phyloP scores from a whole-genome alignment of 1,140 invertebrate genomes.

The Harpegnathos saltator region DNA sequence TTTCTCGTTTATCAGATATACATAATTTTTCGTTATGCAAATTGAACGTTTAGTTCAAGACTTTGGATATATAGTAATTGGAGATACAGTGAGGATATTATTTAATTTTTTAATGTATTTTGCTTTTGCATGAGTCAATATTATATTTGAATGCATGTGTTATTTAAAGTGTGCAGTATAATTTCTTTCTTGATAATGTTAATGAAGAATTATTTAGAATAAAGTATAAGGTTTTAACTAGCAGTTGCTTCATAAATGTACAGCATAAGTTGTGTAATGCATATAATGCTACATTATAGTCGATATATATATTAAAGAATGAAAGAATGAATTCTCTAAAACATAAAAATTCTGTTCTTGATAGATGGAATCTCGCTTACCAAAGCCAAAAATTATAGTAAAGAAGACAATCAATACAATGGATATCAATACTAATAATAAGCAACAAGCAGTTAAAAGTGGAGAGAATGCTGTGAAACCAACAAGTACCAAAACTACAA shows the following conservation, averaged over 20 bases:
- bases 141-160: background rate
- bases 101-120: background rate
- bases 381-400: slow-evolving; percentile 71
- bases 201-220: background rate
- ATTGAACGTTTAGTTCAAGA: background rate
- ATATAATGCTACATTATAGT: background rate
- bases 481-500: slow-evolving; percentile 61
- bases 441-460: background rate
- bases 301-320: background rate
- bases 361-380: slow-evolving; percentile 81
- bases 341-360: slow-evolving; percentile 14
- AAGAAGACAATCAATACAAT: slow-evolving; percentile 7
- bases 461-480: background rate
- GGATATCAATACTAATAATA: slow-evolving; percentile 9
- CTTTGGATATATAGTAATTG: too few relatives aligned
- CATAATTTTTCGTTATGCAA: slow-evolving; percentile 19
- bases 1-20: slow-evolving; percentile 12
- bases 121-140: slow-evolving; percentile 10
- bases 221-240: background rate
- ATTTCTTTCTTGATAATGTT: background rate
- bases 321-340: background rate
- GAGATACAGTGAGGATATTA: background rate
- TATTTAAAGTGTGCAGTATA: background rate
- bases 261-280: background rate
- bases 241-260: background rate